Base-by-base conservation (phyloP, 1,140 invertebrate genomes). In the Harpegnathos saltator region DNA sequence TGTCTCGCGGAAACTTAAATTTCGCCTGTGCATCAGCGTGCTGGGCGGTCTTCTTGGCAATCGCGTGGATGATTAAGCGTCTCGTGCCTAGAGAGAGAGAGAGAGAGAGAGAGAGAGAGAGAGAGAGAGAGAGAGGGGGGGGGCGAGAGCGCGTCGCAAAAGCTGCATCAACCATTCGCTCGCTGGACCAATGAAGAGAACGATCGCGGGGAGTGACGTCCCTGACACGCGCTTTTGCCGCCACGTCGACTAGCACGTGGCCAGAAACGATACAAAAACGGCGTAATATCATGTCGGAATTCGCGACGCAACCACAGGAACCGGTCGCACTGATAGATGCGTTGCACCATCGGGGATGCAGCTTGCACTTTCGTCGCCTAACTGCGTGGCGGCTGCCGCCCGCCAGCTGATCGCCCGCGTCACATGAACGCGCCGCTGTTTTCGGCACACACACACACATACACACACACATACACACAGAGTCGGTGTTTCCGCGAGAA, bases 361-460 rank as follows among this genome's bases (percentile, higher is more conserved):
- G 33, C 71, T 87, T 77, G 48, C 84, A 62, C 50, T 85, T 80
- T 73, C 56, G 52, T 63, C 63, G 44, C 12, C n/a, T n/a, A 5
- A 58, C 3, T 22, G 50, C 52, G 62, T 26, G 50, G 65, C 56
- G 48, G 7, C 38, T 63, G 72, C 17, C 15, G 7, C 26, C n/a
- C n/a, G n/a, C 19, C 83, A 85, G 84, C 59, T 83, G 80, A 86
- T 86, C 19, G 19, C 0, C 59, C 29, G 61, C 72, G 72, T 83
- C 85, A 86, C 68, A 26, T n/a, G 56, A 24, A 63, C 22, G 29
- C 56, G 56, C 22, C 17, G 50, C 63, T 15, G 52, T 69, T 78
- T 78, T 78, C 33, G n/a, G 22, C 14, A 7, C n/a, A n/a, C n/a
- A n/a, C n/a, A n/a, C n/a, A n/a, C n/a, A n/a, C n/a, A n/a, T n/a